Base-by-base conservation (phyloP, 2,888 invertebrate genomes). In the Ligdia adustata region DNA sequence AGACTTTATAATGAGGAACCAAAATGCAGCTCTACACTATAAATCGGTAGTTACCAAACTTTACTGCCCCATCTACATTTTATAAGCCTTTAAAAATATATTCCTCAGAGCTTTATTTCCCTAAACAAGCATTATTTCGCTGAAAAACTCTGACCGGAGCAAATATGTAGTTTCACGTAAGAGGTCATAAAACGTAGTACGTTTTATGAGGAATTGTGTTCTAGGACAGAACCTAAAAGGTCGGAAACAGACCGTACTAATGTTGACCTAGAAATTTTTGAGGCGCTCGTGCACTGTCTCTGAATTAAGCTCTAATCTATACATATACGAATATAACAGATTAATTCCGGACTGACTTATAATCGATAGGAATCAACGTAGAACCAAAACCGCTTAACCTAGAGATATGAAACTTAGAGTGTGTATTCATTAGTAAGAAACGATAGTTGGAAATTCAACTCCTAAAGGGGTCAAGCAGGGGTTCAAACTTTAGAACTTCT, bases 201-300 rank as follows among this genome's bases (percentile, higher is more conserved):
- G 13, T 28, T 42, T 42, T 48, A 47, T 18, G 47, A 37, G 14
- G 11, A 16, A n/a, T 14, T 15, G 35, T 18, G 6, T 40, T 31
- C 32, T 24, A 12, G 16, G 13, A 18, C 18, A 12, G 42, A 9
- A 5, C 20, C 28, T 26, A 14, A 41, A 32, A 16, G 27, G 42
- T 42, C 22, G 27, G 38, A 18, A 27, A 7, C 35, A 15, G 22
- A 20, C 42, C 44, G 39, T 6, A 5, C 29, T 9, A 45, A 14
- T 48, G 48, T 46, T 55, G 55, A 55, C 58, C 58, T 41, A 54
- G 39, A 52, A 52, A 48, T 12, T 1, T 22, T 32, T 26, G 27
- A n/a, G 35, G 9, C 7, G 11, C 9, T 16, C 4, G 7, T 4
- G 5, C 15, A 9, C 16, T 31, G 15, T 16, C 3, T 4, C 4